Evolutionary conservation across 2,888 invertebrate genomes (phyloP), one percentile per base, ranked within the genome.

Genomic region (Drosophila ochracea): DNA sequence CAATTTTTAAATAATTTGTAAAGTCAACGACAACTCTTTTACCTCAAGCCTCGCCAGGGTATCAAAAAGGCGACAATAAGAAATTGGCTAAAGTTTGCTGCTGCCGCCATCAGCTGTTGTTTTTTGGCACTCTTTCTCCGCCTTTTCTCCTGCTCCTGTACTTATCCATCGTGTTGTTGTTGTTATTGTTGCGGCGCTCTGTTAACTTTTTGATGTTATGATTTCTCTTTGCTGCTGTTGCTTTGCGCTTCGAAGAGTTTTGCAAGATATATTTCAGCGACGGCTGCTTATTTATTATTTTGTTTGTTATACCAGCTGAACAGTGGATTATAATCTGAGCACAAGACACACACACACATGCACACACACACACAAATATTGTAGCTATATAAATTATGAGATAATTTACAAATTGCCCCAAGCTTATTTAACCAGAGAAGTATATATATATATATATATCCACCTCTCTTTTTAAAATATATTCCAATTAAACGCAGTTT

Each of bases 71-170:
- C 43, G 58, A 19, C 47, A 64, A 59, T 69, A 63, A 76, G 76
- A 84, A 84, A 87, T 87, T 84, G 87, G 83, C 82, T 83, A 82
- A 84, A 87, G 83, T 85, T 47, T 47, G 25, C 28, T 85, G 77
- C 78, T 77, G 73, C 65, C 39, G 37, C 61, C 25, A 21, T 68
- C 54, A 47, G 37, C 33, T 74, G 53, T 41, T 62, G 31, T 68
- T 63, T 25, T 31, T 31, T 50, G 28, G 39, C 39, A 54, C 11
- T 64, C 30, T 4, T 35, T 30, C 55, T 50, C 30, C 1, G 2
- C 11, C 1, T 62, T 21, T 41, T 33, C 16, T 2, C 50, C 21
- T 30, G n/a, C 1, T 19, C 33, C 37, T 25, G 19, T 10, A 54
- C 41, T 41, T 49, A 16, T 53, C 43, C 47, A 16, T 1, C 47